Evolutionary conservation across 2,113 vertebrate genomes (phyloP).

Genomic region (Rhinichthys klamathensis): DNA sequence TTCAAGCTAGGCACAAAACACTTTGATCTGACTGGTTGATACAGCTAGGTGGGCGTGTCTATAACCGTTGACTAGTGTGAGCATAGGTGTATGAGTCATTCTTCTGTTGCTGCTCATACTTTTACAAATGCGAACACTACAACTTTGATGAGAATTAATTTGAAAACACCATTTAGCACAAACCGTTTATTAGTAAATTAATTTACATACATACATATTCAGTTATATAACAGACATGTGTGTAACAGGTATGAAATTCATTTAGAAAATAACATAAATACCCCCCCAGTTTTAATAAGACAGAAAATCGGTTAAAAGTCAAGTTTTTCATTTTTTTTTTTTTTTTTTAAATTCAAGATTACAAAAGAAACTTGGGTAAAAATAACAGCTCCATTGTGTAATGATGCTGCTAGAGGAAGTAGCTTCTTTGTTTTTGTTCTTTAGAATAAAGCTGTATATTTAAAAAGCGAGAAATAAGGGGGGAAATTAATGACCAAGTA

Average conservation of each 20-base stretch:
- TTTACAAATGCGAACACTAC: not conserved
- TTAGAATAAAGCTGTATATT: not conserved
- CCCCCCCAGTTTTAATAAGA: not conserved
- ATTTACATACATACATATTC: conserved; percentile 6
- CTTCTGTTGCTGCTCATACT: not conserved
- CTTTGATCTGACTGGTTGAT: conserved; percentile 60
- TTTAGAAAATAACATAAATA: conserved; percentile 6
- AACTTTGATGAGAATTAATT: not conserved
- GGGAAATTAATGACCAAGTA: not conserved
- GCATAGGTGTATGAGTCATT: too few relatives aligned
- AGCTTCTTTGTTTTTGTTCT: not conserved
- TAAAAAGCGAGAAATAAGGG: not conserved
- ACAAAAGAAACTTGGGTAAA: not conserved
- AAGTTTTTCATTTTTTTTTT: not conserved
- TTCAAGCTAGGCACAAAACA: not conserved
- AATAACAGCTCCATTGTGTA: not conserved
- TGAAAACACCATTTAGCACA: not conserved
- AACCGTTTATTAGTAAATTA: conserved; percentile 4
- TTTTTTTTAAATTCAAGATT: not conserved
- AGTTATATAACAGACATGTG: not conserved
- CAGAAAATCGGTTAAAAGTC: not conserved
- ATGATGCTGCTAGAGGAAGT: not conserved
- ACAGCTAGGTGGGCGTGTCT: not conserved
- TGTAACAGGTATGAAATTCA: conserved; percentile 4
- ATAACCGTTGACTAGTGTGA: conserved; percentile 47